Percentiles rank a stretch among this genome's conserved stretches.
These are phyloP conservation scores for Dermatophagoides farinae DNA, from an alignment of 1,140 invertebrate species.

Conservation along the genomic window DNA sequence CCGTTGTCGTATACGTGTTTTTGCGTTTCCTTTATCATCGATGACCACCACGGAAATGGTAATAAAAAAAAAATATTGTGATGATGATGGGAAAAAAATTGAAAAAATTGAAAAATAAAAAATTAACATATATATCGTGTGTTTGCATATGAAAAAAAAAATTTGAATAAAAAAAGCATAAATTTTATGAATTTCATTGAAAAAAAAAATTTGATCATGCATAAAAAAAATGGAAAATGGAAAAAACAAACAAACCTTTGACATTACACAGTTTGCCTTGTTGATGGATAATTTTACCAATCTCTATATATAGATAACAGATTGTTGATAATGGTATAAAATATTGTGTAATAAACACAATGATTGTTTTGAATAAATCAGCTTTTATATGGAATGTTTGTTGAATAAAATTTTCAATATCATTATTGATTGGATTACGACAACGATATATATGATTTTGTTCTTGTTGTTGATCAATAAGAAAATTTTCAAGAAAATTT, in stretches of 20 bases:
- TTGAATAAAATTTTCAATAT: not conserved
- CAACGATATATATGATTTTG: not conserved
- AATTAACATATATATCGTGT: too few species aligned
- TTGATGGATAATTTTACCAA: slow-evolving; percentile 2
- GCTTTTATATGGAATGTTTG: not conserved
- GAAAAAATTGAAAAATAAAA: too few species aligned
- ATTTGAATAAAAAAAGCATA: too few species aligned
- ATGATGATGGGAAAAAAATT: too few species aligned
- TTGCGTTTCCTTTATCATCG: not conserved
- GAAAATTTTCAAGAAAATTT: too few species aligned
- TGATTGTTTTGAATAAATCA: not conserved
- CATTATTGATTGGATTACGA: not conserved
- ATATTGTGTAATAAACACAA: slow-evolving; percentile 1
- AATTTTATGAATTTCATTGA: too few species aligned
- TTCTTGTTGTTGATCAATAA: too few species aligned
- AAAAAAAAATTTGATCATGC: too few species aligned
- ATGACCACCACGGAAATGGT: too few species aligned
- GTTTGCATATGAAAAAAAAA: too few species aligned
- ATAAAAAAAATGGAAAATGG: too few species aligned
- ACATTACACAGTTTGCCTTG: not conserved
- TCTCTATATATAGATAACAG: not conserved
- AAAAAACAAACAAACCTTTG: not conserved
- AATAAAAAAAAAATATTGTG: too few species aligned
- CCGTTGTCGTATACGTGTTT: not conserved
- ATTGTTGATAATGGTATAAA: slow-evolving; percentile 2